Base-by-base conservation (phyloP, 1,140 invertebrate species). In the Chelonus insularis region DNA sequence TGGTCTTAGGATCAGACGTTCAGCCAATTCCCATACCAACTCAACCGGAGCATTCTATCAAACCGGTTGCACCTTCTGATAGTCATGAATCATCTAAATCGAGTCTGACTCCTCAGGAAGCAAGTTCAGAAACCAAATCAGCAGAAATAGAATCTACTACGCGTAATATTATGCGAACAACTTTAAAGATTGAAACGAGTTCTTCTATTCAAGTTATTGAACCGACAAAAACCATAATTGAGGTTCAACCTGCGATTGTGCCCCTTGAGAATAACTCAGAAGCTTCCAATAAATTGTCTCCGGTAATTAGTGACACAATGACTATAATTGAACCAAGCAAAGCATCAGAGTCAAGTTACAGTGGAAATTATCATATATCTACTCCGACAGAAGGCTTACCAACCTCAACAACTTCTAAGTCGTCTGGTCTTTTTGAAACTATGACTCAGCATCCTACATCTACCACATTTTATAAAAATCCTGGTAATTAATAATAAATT, bases 161-260 rank as follows among this genome's bases (percentile, higher is more conserved):
- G 0, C 72, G 73, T 39, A 70, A 67, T 2, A 6, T 68, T 66
- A 55, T 69, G 58, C 71, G 65, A 12, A 75, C 74, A 1, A 81
- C 76, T 2, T 47, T 79, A 12, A 77, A 71, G 4, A 72, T 79
- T 6, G 78, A 80, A 41, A 80, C 79, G 0, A 81, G 76, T 62
- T 80, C 79, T 1, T 76, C 72, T 4, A 67, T 79, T 1, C 74
- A 78, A 50, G 65, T 79, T n/a, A 80, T 81, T 45, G 73, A 77
- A 58, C 70, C 72, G 1, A 75, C 70, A 1, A 72, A 63, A 52
- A 64, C 65, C 0, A 20, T 65, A 0, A 32, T 70, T n/a, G 68
- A 71, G 16, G 57, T 60, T 21, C 68, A 73, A 12, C 63, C 77
- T 2, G 75, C 72, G 0, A 58, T 71, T 29, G 55, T 68, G 37